Base-by-base conservation (phyloP, 2,888 invertebrate genomes). In the Omphaloscelis lunosa region DNA sequence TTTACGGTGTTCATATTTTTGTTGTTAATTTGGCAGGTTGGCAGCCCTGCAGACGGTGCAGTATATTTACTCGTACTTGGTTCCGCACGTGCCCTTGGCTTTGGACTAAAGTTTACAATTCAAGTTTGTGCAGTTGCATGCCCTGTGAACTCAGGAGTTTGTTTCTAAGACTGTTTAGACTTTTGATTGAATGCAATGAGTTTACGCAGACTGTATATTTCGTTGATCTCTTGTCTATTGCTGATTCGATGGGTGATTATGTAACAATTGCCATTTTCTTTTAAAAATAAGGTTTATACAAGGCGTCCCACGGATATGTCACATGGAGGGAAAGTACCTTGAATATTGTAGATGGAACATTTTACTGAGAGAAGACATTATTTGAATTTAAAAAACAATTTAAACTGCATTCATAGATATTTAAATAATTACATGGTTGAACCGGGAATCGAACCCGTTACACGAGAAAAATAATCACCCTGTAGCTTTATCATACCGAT, bases 81-180 rank as follows among this genome's bases (percentile, higher is more conserved):
- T 83, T 73, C 82, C 67, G 88, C 87, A 90, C 90, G 90, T 89
- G 89, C 80, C 85, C 72, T 77, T 80, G 82, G 80, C 75, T 86
- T 80, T 77, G 72, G 79, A 79, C 72, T 68, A 71, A 91, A 92
- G 88, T 91, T 91, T 89, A 89, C 90, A 90, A 89, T 91, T 86
- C 86, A 91, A 93, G 89, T 92, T 91, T 88, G 82, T 90, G 89
- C 88, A 87, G 86, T 86, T 88, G 84, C 86, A 84, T 80, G 79
- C 80, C 62, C 72, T 71, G 66, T 86, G 80, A 89, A 89, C 86
- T 86, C 83, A 53, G 77, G 61, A 84, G 83, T 84, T 80, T 75
- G 69, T 80, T 84, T 69, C 77, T 29, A 71, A 77, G 71, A 72
- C 53, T 68, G 58, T 79, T 51, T 23, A 70, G 53, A 77, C 61